Evolutionary conservation across 2,888 invertebrate species (phyloP).

Genomic region (Hemaris fuciformis): DNA sequence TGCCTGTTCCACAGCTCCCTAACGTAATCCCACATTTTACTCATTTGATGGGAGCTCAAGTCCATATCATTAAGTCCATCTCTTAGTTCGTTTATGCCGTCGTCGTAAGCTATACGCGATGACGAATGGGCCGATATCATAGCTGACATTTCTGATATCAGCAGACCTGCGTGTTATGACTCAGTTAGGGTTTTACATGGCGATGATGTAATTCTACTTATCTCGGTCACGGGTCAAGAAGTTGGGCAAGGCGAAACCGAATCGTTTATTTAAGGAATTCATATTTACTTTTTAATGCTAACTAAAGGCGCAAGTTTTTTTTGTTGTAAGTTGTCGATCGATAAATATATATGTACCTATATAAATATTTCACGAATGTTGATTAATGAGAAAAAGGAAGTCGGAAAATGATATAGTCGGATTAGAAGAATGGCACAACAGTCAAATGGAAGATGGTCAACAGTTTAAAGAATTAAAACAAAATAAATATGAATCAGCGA

Average conservation of each 20-base stretch:
- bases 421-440: too few relatives aligned
- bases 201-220: neutral
- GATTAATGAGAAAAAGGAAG: too few relatives aligned
- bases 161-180: conserved; percentile 51
- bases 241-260: neutral
- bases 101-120: conserved; percentile 76
- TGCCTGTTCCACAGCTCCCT: conserved; percentile 76
- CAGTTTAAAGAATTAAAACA: too few relatives aligned
- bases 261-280: neutral
- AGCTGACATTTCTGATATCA: conserved; percentile 80
- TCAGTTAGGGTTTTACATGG: neutral
- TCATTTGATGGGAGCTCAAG: conserved; percentile 75
- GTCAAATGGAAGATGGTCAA: too few relatives aligned
- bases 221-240: neutral
- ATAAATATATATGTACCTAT: too few relatives aligned
- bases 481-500: too few relatives aligned
- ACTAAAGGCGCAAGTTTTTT: neutral
- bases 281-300: neutral
- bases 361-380: too few relatives aligned
- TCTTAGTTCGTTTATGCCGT: conserved; percentile 71
- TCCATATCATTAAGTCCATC: conserved; percentile 75
- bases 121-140: conserved; percentile 75
- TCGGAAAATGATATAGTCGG: too few relatives aligned
- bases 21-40: conserved; percentile 79
- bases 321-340: neutral